Evolutionary conservation across 2,888 invertebrate genomes (phyloP).

Genomic region (Monoplex corrugatus): DNA sequence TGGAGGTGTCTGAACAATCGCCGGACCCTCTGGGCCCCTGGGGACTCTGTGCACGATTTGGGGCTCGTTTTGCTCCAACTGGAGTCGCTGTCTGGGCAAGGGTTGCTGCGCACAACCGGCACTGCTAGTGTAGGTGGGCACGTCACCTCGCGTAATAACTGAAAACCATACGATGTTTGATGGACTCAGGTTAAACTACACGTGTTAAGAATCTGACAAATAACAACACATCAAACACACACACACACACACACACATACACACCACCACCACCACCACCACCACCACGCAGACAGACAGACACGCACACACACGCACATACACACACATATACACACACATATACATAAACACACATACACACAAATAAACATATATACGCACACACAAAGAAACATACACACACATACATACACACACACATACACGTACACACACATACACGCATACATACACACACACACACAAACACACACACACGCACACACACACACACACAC

Average conservation of each 20-base stretch:
- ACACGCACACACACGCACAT: not conserved
- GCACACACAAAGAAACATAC: not conserved
- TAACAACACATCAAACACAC: too few relatives aligned
- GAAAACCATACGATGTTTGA: slow-evolving; percentile 46
- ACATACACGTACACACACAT: not conserved
- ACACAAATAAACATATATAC: not conserved
- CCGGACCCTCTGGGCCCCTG: not conserved
- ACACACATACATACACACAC: not conserved
- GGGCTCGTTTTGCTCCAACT: slow-evolving; percentile 49
- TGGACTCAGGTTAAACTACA: not conserved
- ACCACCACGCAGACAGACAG: not conserved
- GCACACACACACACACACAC: not conserved
- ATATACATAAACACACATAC: not conserved
- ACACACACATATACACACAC: not conserved
- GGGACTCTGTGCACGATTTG: not conserved
- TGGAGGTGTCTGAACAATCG: slow-evolving; percentile 29
- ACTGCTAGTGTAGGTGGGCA: slow-evolving; percentile 79
- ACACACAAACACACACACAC: too few relatives aligned
- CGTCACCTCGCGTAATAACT: slow-evolving; percentile 83
- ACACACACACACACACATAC: not conserved
- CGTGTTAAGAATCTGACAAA: not conserved
- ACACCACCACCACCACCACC: not conserved
- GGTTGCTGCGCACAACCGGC: slow-evolving; percentile 60
- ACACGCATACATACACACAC: slow-evolving; percentile 81
- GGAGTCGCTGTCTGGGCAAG: not conserved